These are phyloP conservation scores for Cardiocondyla obscurior DNA, from an alignment of 1,140 invertebrate species.

Conservation along the genomic window DNA sequence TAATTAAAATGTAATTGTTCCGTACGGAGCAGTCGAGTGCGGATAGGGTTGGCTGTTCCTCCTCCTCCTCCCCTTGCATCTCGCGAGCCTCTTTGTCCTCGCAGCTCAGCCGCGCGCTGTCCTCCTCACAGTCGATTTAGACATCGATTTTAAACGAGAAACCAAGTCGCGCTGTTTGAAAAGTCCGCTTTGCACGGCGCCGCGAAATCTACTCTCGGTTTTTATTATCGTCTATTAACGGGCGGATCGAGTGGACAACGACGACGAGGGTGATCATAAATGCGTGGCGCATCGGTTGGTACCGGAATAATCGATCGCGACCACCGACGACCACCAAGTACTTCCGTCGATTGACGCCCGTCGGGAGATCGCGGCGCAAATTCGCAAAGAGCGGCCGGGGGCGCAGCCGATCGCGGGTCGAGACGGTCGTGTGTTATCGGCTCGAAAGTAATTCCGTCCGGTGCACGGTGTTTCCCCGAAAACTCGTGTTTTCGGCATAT, in stretches of 20 bases:
- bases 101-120: slow-evolving; percentile 57
- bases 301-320: slow-evolving; percentile 6
- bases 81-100: slow-evolving; percentile 73
- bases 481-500: slow-evolving; percentile 63
- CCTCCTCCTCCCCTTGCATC: slow-evolving; percentile 70
- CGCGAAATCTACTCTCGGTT: neutral
- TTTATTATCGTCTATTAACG: neutral
- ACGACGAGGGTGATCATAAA: neutral
- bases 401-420: neutral
- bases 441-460: slow-evolving; percentile 46
- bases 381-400: neutral
- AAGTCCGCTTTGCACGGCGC: neutral
- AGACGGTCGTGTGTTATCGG: slow-evolving; percentile 16
- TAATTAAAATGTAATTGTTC: slow-evolving; percentile 85
- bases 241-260: neutral
- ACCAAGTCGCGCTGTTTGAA: neutral
- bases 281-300: slow-evolving; percentile 3
- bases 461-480: slow-evolving; percentile 51
- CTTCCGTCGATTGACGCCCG: slow-evolving; percentile 30
- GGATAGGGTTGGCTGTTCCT: slow-evolving; percentile 67
- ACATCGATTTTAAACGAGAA: too few species aligned
- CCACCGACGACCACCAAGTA: slow-evolving; percentile 4
- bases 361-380: slow-evolving; percentile 14
- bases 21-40: slow-evolving; percentile 69
- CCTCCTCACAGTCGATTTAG: too few species aligned